Conservation (phyloP, 2,888 invertebrate genomes). For the Amphiduros pacificus region DNA sequence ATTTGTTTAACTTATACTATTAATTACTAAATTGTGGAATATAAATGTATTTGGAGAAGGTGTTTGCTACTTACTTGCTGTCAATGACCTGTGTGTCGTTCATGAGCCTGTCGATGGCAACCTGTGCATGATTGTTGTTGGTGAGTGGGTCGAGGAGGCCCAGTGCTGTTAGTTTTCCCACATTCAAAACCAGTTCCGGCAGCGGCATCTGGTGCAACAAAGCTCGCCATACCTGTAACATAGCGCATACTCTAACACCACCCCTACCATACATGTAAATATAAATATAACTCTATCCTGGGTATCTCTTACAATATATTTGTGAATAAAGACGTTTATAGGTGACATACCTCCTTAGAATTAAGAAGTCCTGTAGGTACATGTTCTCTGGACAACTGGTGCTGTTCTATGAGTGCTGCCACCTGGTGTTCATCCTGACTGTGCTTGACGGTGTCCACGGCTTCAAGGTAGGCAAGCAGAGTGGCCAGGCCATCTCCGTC, state of each 20-base stretch:
- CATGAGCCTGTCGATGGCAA: conserved; percentile 36
- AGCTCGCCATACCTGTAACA: conserved; percentile 55
- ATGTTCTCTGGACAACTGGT: conserved; percentile 69
- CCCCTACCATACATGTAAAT: neutral
- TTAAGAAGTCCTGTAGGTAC: conserved; percentile 71
- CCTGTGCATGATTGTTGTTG: conserved; percentile 28
- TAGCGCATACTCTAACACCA: too few species aligned
- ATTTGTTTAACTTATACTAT: too few species aligned
- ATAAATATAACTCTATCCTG: neutral
- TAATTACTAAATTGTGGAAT: too few species aligned
- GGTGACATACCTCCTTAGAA: conserved; percentile 66
- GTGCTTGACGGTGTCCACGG: conserved; percentile 46
- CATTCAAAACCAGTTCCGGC: conserved; percentile 49
- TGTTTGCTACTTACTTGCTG: conserved; percentile 13
- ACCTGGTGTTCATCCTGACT: conserved; percentile 42
- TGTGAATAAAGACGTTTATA: neutral
- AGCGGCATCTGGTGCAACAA: conserved; percentile 55
- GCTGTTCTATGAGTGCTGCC: conserved; percentile 48
- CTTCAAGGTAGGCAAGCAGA: conserved; percentile 46
- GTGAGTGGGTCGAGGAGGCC: conserved; percentile 41
- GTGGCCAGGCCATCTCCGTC: conserved; percentile 33
- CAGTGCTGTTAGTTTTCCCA: conserved; percentile 53
- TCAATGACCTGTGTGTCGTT: conserved; percentile 25
- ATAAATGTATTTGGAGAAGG: too few species aligned
- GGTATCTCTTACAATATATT: neutral